These are phyloP conservation scores for Okamejei kenojei DNA, from an alignment of 2,797 vertebrate species.

Conservation along the genomic window DNA sequence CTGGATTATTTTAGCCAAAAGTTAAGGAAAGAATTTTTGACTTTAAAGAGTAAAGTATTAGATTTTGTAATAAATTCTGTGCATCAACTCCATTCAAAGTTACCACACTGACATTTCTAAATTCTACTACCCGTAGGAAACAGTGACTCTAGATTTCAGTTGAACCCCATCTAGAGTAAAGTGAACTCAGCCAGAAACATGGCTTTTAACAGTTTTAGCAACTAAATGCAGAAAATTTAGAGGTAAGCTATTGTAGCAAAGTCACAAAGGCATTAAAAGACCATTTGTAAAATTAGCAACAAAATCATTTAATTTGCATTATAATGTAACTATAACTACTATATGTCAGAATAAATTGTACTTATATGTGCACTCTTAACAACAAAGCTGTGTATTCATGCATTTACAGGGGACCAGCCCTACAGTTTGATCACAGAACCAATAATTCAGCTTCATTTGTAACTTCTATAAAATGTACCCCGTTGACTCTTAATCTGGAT, in stretches of 20 bases:
- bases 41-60: neutral
- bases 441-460: conserved; percentile 17
- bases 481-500: neutral
- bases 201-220: neutral
- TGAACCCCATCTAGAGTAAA: neutral
- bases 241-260: neutral
- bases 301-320: neutral
- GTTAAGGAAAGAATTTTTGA: neutral
- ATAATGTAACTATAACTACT: neutral
- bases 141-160: neutral
- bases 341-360: neutral
- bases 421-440: conserved; percentile 10
- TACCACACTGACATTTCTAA: neutral
- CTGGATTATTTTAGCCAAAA: neutral
- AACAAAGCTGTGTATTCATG: conserved; percentile 1
- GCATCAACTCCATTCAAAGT: neutral
- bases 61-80: neutral
- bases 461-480: neutral
- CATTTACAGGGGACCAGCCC: conserved; percentile 15
- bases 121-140: neutral
- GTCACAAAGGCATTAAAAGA: conserved; percentile 6
- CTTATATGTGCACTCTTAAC: neutral
- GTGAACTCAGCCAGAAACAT: neutral
- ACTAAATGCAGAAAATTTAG: neutral
- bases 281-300: neutral